Evolutionary conservation across 2,888 invertebrate genomes (phyloP).

Genomic region (Polyploca ridens): DNA sequence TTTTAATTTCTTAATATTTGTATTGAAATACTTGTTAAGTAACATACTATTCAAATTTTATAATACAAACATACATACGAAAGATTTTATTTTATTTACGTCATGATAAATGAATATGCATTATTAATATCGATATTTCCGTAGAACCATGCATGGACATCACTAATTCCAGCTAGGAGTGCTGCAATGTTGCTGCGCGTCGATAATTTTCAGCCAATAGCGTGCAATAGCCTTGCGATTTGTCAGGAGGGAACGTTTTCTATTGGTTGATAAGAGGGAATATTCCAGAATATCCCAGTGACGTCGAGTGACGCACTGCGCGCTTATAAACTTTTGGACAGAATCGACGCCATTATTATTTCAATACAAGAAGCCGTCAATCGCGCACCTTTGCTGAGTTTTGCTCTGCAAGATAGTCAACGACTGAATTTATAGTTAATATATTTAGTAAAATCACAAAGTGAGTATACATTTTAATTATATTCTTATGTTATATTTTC

Average conservation of each 20-base stretch:
- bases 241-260: slow-evolving; percentile 34
- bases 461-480: slow-evolving; percentile 58
- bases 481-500: not conserved
- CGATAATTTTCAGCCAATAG: slow-evolving; percentile 60
- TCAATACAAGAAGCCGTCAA: slow-evolving; percentile 76
- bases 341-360: slow-evolving; percentile 66
- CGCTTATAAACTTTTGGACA: slow-evolving; percentile 54
- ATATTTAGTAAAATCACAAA: slow-evolving; percentile 53
- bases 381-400: slow-evolving; percentile 80
- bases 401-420: slow-evolving; percentile 65
- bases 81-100: too few species aligned
- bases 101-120: not conserved
- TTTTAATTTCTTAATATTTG: too few species aligned
- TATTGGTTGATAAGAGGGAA: slow-evolving; percentile 67
- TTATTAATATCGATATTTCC: slow-evolving; percentile 22
- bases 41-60: too few species aligned
- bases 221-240: slow-evolving; percentile 53
- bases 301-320: slow-evolving; percentile 63
- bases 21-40: too few species aligned
- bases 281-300: slow-evolving; percentile 77
- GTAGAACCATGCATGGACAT: slow-evolving; percentile 24
- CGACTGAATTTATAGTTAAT: slow-evolving; percentile 56
- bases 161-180: slow-evolving; percentile 31
- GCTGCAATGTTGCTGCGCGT: slow-evolving; percentile 33
- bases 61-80: too few species aligned